Percentiles rank a stretch among this genome's conserved stretches.
phyloP scores from a whole-genome alignment of 2,797 vertebrate species.

The Micropoecilia bifurca region DNA sequence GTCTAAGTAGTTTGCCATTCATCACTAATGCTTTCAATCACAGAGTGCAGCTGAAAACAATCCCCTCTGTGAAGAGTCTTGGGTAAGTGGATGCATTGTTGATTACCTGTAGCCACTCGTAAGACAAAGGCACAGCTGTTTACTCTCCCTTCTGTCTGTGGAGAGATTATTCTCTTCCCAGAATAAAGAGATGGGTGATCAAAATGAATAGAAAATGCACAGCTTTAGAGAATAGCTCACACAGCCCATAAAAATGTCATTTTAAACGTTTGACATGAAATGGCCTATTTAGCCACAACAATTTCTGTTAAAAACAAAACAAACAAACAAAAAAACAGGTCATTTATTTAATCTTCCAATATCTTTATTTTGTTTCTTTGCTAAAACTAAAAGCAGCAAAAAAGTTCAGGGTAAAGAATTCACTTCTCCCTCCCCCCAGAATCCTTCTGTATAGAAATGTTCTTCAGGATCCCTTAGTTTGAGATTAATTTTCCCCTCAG shows the following conservation, averaged over 20 bases:
- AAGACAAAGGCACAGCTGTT: conserved; percentile 83
- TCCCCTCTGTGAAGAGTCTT: conserved; percentile 76
- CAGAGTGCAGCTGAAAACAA: conserved; percentile 78
- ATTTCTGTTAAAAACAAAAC: conserved; percentile 13
- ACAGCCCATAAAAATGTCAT: conserved; percentile 35
- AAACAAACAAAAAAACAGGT: conserved; percentile 6
- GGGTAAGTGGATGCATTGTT: conserved; percentile 83
- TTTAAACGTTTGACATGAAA: conserved; percentile 32
- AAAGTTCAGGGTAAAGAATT: conserved; percentile 61
- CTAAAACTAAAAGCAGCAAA: conserved; percentile 36
- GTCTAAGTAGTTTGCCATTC: conserved; percentile 78
- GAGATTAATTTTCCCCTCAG: conserved; percentile 67
- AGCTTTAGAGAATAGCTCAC: conserved; percentile 32
- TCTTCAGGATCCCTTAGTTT: conserved; percentile 70
- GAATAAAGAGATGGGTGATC: conserved; percentile 58
- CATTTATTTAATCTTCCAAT: conserved; percentile 34
- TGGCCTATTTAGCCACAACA: conserved; percentile 23
- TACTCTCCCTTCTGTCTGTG: conserved; percentile 67
- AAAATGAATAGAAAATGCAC: conserved; percentile 49
- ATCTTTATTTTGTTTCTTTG: conserved; percentile 23
- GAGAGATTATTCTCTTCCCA: conserved; percentile 61
- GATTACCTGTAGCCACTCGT: conserved; percentile 81
- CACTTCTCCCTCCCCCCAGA: conserved; percentile 47
- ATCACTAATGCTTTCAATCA: conserved; percentile 84
- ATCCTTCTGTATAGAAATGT: conserved; percentile 52